phyloP scores from a whole-genome alignment of 1,140 invertebrate species.

The Elymnias hypermnestra region DNA sequence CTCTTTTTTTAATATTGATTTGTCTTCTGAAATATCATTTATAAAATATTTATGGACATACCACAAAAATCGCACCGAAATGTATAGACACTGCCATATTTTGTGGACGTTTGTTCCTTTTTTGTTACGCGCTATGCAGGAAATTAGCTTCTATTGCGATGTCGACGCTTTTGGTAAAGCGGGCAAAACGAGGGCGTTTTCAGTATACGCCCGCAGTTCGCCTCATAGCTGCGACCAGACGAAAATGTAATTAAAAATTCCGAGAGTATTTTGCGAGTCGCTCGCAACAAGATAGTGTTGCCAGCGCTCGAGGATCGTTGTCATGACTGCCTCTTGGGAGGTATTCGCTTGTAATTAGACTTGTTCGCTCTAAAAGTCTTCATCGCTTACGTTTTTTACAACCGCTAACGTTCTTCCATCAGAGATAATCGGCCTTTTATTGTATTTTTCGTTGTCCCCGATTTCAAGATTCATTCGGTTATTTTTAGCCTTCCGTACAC shows the following conservation, averaged over 20 bases:
- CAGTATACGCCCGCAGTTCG: conserved; percentile 51
- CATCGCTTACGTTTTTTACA: conserved; percentile 42
- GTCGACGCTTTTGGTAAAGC: conserved; percentile 70
- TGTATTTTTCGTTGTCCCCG: conserved; percentile 12
- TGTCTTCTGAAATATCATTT: too few relatives aligned
- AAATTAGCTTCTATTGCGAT: conserved; percentile 75
- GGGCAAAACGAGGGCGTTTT: conserved; percentile 66
- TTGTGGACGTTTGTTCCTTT: conserved; percentile 50
- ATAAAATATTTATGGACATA: too few relatives aligned
- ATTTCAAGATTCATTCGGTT: conserved; percentile 22
- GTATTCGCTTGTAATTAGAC: conserved; percentile 71
- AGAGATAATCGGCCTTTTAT: conserved; percentile 20
- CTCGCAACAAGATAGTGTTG: conserved; percentile 72
- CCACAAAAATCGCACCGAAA: too few relatives aligned
- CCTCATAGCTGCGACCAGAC: conserved; percentile 65
- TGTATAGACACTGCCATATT: conserved; percentile 49
- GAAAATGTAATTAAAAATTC: conserved; percentile 76
- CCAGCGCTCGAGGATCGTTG: conserved; percentile 56
- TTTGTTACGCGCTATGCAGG: conserved; percentile 69
- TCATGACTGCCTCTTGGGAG: conserved; percentile 65
- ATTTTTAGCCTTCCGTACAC: too few relatives aligned
- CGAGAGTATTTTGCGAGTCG: conserved; percentile 67
- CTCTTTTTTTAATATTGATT: too few relatives aligned
- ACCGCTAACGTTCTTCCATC: conserved; percentile 21
- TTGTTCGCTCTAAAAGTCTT: conserved; percentile 60